Percentiles rank a stretch among this genome's conserved stretches.
Conservation (phyloP, 2,113 vertebrate genomes). For the Nycticorax nycticorax region DNA sequence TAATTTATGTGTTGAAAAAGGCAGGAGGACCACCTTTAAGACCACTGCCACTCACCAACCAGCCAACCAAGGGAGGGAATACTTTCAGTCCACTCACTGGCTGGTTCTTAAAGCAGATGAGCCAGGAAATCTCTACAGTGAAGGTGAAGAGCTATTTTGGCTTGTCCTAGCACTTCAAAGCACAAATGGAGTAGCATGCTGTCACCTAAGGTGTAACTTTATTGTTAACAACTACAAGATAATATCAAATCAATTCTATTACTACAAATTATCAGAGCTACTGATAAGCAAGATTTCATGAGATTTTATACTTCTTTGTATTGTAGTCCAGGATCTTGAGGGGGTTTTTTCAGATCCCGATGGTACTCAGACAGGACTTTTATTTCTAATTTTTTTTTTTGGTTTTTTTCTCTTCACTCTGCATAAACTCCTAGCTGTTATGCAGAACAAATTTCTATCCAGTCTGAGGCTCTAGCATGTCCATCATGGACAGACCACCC, state of each 20-base stretch:
- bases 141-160: background rate
- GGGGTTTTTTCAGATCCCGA: background rate
- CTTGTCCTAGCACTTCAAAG: background rate
- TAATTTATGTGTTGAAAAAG: background rate
- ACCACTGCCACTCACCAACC: background rate
- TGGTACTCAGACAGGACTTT: background rate
- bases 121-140: background rate
- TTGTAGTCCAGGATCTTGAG: background rate
- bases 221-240: background rate
- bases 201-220: background rate
- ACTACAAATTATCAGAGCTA: background rate
- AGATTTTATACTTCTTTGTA: background rate
- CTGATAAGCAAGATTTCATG: background rate
- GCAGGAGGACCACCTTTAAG: background rate
- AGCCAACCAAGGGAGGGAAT: background rate
- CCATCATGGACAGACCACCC: background rate
- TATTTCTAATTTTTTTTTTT: background rate
- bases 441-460: background rate
- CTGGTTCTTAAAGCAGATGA: background rate
- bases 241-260: background rate
- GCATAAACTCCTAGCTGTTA: background rate
- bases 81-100: background rate
- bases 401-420: background rate
- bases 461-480: background rate
- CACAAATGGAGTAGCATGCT: rapidly evolving